These are phyloP conservation scores for Tiliacea aurago DNA, from an alignment of 2,888 invertebrate genomes.

Conservation along the genomic window DNA sequence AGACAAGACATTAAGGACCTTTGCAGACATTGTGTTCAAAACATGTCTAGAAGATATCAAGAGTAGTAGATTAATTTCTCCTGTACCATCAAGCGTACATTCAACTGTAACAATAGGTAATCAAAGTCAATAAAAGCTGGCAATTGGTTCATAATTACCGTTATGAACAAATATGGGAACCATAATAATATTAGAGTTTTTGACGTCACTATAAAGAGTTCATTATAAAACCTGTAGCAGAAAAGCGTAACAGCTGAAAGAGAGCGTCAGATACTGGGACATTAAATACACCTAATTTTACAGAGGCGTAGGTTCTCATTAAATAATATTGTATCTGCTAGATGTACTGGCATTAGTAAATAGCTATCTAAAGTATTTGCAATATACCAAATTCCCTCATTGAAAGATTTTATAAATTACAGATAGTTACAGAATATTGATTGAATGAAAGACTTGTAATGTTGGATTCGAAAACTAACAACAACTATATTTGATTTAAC, in stretches of 20 bases:
- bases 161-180: background rate
- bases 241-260: background rate
- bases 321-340: background rate
- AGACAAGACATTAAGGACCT: background rate
- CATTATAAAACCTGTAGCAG: constrained; percentile 4
- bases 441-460: too few relatives aligned
- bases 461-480: background rate
- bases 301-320: background rate
- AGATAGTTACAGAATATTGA: background rate
- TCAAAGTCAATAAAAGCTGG: constrained; percentile 15
- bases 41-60: background rate
- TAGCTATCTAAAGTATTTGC: background rate
- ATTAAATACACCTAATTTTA: background rate
- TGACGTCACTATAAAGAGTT: constrained; percentile 1
- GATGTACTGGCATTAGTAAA: background rate
- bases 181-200: background rate
- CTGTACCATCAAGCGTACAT: constrained; percentile 14
- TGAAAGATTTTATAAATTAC: background rate
- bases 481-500: background rate
- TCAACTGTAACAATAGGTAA: constrained; percentile 23
- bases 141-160: background rate
- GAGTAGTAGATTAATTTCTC: background rate
- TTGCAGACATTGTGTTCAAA: background rate
- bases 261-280: background rate
- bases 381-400: background rate